These are phyloP conservation scores for Anneissia japonica DNA, from an alignment of 35 echinoderm and acorn worm species.

Conservation along the genomic window DNA sequence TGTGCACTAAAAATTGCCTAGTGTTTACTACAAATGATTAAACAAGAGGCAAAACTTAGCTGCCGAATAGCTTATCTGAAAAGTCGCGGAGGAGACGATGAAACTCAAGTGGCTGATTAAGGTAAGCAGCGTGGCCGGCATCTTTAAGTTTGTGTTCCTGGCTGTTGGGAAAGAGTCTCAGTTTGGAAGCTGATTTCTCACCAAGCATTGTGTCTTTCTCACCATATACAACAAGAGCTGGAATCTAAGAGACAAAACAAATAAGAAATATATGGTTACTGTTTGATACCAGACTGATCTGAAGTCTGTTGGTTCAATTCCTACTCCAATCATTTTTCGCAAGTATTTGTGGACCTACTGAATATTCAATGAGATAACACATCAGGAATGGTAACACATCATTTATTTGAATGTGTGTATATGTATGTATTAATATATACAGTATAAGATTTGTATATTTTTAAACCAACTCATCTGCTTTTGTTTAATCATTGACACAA, in stretches of 20 bases:
- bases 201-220: conserved; percentile 58
- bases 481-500: too few species aligned
- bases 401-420: too few species aligned
- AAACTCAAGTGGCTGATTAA: conserved; percentile 61
- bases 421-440: too few species aligned
- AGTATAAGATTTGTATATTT: too few species aligned
- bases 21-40: too few species aligned
- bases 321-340: too few species aligned
- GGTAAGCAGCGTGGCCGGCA: conserved; percentile 72
- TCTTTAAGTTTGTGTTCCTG: conserved; percentile 50
- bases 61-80: conserved; percentile 8
- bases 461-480: too few species aligned
- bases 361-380: too few species aligned
- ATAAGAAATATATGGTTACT: neutral
- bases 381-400: too few species aligned
- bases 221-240: conserved; percentile 66
- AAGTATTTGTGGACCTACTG: too few species aligned
- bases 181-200: conserved; percentile 10
- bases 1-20: too few species aligned
- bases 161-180: conserved; percentile 44
- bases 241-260: conserved; percentile 42
- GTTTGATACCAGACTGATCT: neutral
- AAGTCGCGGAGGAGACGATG: conserved; percentile 51
- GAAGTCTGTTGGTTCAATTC: too few species aligned
- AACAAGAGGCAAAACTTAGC: neutral